A percentile compares a stretch with the other conserved stretches of the same genome.
These are phyloP conservation scores for Tenthredo distinguenda DNA, from an alignment of 2,888 invertebrate species.

Conservation along the genomic window DNA sequence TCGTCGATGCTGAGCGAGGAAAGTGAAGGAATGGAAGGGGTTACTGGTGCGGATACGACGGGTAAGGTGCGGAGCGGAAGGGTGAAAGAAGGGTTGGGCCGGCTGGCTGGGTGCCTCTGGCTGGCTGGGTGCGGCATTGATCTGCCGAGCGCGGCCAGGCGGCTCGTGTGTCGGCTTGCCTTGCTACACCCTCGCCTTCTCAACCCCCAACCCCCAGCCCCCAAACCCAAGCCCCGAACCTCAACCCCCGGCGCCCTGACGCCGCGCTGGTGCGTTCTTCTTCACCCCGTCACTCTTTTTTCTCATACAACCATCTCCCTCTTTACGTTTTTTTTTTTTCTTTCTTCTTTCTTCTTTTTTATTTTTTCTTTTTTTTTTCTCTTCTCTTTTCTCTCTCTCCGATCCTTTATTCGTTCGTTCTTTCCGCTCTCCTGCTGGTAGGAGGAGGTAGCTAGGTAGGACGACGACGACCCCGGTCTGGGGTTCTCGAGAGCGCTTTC, in stretches of 20 bases:
- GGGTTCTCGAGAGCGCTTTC: slow-evolving; percentile 48
- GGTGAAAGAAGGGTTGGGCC: slow-evolving; percentile 58
- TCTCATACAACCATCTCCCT: slow-evolving; percentile 38
- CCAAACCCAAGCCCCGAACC: slow-evolving; percentile 53
- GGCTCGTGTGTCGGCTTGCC: slow-evolving; percentile 70
- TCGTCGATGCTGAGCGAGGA: slow-evolving; percentile 41
- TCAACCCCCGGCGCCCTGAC: slow-evolving; percentile 60
- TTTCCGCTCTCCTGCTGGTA: slow-evolving; percentile 58
- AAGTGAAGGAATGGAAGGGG: slow-evolving; percentile 51
- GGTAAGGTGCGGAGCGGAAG: slow-evolving; percentile 49
- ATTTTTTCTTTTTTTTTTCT: slow-evolving; percentile 44
- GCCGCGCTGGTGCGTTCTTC: slow-evolving; percentile 53
- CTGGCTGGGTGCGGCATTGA: slow-evolving; percentile 60
- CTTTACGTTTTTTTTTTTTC: slow-evolving; percentile 59
- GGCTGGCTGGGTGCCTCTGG: slow-evolving; percentile 53
- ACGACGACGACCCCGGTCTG: slow-evolving; percentile 43
- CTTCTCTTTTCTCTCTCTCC: neutral
- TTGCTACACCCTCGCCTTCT: slow-evolving; percentile 65
- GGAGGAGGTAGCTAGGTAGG: slow-evolving; percentile 9
- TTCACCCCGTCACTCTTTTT: slow-evolving; percentile 48
- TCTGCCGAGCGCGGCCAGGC: slow-evolving; percentile 67
- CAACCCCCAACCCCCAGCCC: slow-evolving; percentile 59
- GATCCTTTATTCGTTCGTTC: slow-evolving; percentile 67
- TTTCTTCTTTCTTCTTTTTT: neutral
- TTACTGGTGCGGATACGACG: slow-evolving; percentile 42